Evolutionary conservation across 2,888 invertebrate species (phyloP), one percentile per base, ranked within the genome.

Genomic region (Bursaphelenchus okinawaensis): DNA sequence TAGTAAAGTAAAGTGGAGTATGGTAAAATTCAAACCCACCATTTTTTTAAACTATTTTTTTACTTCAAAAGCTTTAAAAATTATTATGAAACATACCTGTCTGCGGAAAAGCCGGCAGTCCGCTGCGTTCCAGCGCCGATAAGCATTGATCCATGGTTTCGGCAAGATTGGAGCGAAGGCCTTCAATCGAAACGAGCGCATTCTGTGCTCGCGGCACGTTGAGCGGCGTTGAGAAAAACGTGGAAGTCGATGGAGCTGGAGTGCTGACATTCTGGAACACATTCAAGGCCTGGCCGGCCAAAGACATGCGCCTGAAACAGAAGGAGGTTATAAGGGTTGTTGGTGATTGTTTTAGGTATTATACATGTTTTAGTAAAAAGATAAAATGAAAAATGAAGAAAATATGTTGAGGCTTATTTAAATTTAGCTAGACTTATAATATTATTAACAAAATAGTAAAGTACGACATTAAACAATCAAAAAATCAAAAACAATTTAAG

Each of bases 81-180:
- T 19, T 12, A 31, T 19, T 28, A 24, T 19, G 40, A 60, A 40
- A 55, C 59, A 26, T 50, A 65, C 71, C 63, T 8, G 55, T 20
- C 20, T 55, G 55, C 7, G 73, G 72, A 40, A 29, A 56, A 16
- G 64, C 55, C 51, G 69, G 66, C 20, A 74, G 62, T 24, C 70
- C 68, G 58, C 61, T 66, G 27, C 29, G 40, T 26, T 55, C 62
- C 23, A 74, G 58, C 19, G 74, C 75, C 22, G 52, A 64, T 29
- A 70, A 29, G 54, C 74, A 74, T 55, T 70, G 70, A 20, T 70
- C 66, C 70, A 70, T 70, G 22, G 60, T 71, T 62, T 71, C 71
- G 31, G 71, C 71, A 51, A 71, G 71, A 64, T 74, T 71, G 26
- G 70, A 62, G 12, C 57, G 69, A 12, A 71, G 67, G 22, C 71